phyloP scores from a whole-genome alignment of 2,888 invertebrate genomes.

The Carabus problematicus region DNA sequence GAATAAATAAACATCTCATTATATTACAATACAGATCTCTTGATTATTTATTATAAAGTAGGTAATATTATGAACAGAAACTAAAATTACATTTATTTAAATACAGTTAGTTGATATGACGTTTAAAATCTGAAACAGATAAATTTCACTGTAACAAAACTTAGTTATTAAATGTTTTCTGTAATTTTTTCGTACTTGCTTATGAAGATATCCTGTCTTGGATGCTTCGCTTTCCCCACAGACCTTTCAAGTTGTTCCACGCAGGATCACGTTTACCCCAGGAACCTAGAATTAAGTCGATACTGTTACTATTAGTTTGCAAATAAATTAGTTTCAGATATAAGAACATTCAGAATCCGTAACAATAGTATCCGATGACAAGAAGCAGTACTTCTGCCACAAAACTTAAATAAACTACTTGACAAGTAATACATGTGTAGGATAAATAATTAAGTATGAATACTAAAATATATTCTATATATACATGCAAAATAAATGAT shows the following conservation, averaged over 20 bases:
- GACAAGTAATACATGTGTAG: no score
- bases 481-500: not conserved
- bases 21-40: constrained; percentile 39
- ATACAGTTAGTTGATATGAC: constrained; percentile 41
- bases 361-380: no score
- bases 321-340: no score
- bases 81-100: constrained; percentile 42
- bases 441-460: not conserved
- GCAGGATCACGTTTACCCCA: constrained; percentile 81
- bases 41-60: constrained; percentile 35
- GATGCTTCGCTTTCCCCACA: constrained; percentile 76
- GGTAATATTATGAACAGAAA: constrained; percentile 34
- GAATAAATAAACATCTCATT: constrained; percentile 33
- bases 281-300: constrained; percentile 62
- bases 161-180: constrained; percentile 3
- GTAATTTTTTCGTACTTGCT: constrained; percentile 28
- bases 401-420: no score
- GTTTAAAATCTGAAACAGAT: constrained; percentile 35
- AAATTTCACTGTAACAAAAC: constrained; percentile 17
- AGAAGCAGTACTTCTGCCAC: no score
- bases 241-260: constrained; percentile 80
- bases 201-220: constrained; percentile 42
- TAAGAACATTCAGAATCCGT: no score
- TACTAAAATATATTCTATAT: not conserved
- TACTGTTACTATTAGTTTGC: no score